Evolutionary conservation across 1,140 invertebrate species (phyloP).

Genomic region (Ceratina japonica): DNA sequence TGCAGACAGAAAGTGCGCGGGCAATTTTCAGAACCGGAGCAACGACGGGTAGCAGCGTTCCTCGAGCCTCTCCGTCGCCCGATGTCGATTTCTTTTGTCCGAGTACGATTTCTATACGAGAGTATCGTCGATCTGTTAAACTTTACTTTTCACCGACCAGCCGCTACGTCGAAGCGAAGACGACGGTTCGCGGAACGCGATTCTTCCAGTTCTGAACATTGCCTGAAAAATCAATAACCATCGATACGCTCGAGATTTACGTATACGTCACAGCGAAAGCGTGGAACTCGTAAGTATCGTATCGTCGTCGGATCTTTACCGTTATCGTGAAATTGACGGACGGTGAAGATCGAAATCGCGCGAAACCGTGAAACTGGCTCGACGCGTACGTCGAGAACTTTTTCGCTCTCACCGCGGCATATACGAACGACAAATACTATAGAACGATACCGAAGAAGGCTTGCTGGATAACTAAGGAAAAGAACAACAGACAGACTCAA

Average conservation of each 20-base stretch:
- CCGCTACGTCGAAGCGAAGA: background rate
- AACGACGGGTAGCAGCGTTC: background rate
- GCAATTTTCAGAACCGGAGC: constrained; percentile 33
- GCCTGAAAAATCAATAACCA: constrained; percentile 10
- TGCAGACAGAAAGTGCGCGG: background rate
- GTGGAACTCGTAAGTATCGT: too few relatives aligned
- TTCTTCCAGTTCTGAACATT: constrained; percentile 52
- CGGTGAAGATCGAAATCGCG: too few relatives aligned
- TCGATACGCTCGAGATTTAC: background rate
- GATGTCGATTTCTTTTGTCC: background rate
- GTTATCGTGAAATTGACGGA: too few relatives aligned
- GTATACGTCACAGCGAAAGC: background rate
- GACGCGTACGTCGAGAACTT: too few relatives aligned
- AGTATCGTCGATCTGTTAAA: background rate
- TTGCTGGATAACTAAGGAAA: constrained; percentile 51
- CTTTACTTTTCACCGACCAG: background rate
- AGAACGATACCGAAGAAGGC: constrained; percentile 37
- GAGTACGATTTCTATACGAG: background rate
- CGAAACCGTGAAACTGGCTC: too few relatives aligned
- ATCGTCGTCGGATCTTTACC: too few relatives aligned
- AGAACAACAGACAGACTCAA: constrained; percentile 71
- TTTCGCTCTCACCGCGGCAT: too few relatives aligned
- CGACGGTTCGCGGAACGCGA: too few relatives aligned
- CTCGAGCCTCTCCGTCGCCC: background rate
- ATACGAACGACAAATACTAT: background rate